Evolutionary conservation across 1,140 invertebrate genomes (phyloP).

Genomic region (Galleria mellonella): DNA sequence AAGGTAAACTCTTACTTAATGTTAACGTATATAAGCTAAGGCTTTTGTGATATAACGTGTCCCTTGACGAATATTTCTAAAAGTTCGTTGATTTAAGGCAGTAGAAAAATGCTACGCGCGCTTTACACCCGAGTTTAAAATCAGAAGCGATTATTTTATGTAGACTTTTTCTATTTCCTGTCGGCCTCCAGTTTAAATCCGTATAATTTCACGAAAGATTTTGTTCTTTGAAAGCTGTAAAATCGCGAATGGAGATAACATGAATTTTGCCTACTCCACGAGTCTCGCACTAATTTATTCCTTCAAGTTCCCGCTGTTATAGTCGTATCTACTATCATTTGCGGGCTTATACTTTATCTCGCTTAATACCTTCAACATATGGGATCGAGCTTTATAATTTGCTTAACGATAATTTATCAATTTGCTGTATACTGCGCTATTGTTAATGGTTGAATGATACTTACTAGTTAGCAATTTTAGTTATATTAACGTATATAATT

Average conservation of each 20-base stretch:
- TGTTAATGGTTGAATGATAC: too few relatives aligned
- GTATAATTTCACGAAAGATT: constrained; percentile 42
- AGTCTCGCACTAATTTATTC: constrained; percentile 48
- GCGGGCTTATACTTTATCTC: constrained; percentile 32
- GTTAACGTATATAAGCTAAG: too few relatives aligned
- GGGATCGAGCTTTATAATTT: constrained; percentile 29
- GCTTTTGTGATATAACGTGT: too few relatives aligned
- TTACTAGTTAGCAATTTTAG: too few relatives aligned
- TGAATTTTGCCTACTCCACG: constrained; percentile 40
- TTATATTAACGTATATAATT: too few relatives aligned
- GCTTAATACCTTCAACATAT: constrained; percentile 34
- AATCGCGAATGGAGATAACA: constrained; percentile 56
- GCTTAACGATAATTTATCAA: constrained; percentile 25
- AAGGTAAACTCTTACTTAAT: too few relatives aligned
- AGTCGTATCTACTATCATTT: constrained; percentile 30
- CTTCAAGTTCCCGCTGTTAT: constrained; percentile 43
- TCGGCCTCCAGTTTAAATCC: constrained; percentile 18
- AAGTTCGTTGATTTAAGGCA: too few relatives aligned
- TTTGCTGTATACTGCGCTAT: too few relatives aligned
- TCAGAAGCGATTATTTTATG: too few relatives aligned
- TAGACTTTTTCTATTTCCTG: constrained; percentile 13
- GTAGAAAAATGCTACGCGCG: constrained; percentile 1
- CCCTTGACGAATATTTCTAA: too few relatives aligned
- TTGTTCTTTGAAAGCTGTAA: constrained; percentile 37
- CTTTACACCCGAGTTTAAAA: too few relatives aligned